phyloP scores from a whole-genome alignment of 2,797 vertebrate genomes.

The Gorsachius magnificus region DNA sequence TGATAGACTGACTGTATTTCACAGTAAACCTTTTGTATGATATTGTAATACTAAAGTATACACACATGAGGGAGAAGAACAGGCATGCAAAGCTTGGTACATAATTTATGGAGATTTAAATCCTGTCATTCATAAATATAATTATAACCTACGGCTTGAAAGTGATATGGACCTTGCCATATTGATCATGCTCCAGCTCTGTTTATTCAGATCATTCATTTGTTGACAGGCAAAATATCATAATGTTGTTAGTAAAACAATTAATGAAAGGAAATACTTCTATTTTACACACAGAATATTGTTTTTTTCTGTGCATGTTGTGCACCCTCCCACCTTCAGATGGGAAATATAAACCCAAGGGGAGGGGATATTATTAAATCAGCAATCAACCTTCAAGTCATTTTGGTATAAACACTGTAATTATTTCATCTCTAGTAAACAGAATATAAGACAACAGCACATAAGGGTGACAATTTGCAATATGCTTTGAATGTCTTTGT shows the following conservation, averaged over 20 bases:
- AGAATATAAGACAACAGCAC: conserved; percentile 46
- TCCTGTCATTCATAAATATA: conserved; percentile 36
- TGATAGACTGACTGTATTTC: conserved; percentile 38
- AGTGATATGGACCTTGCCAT: conserved; percentile 42
- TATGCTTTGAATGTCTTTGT: conserved; percentile 50
- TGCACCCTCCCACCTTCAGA: conserved; percentile 42
- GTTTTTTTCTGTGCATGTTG: conserved; percentile 7
- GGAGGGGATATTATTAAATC: conserved; percentile 35
- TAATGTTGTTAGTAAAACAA: conserved; percentile 19
- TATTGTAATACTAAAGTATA: neutral
- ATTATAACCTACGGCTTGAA: conserved; percentile 41
- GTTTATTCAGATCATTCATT: conserved; percentile 31
- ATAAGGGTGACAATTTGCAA: conserved; percentile 53
- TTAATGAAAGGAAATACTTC: conserved; percentile 19
- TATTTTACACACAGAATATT: conserved; percentile 35
- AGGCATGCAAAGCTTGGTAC: neutral
- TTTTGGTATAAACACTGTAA: conserved; percentile 53
- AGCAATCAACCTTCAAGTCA: conserved; percentile 51
- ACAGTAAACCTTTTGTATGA: neutral
- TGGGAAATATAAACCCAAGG: conserved; percentile 35
- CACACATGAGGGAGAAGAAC: conserved; percentile 3
- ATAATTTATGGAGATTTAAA: conserved; percentile 49
- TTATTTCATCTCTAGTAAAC: conserved; percentile 56
- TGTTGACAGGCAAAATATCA: conserved; percentile 46
- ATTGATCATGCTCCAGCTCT: conserved; percentile 12